These are phyloP conservation scores for Calcarius lapponicus DNA, from an alignment of 2,797 vertebrate genomes.

Conservation along the genomic window DNA sequence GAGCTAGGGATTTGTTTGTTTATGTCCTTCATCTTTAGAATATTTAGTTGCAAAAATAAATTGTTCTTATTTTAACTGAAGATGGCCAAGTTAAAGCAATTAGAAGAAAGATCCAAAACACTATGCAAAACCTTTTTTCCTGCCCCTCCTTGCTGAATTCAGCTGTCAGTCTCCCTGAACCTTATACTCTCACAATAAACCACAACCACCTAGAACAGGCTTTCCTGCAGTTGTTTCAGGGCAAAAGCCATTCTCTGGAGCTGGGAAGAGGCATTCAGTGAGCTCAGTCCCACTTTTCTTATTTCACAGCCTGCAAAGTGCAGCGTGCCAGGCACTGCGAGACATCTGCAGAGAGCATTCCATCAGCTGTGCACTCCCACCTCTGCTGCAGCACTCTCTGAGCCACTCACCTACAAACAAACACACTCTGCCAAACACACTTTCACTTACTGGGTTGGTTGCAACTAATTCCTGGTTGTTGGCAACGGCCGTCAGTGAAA, in stretches of 20 bases:
- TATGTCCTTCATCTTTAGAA: neutral
- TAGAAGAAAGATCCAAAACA: neutral
- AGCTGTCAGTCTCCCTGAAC: neutral
- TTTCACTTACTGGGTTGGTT: constrained; percentile 89
- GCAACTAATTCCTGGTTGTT: constrained; percentile 93
- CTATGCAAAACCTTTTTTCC: neutral
- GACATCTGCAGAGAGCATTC: neutral
- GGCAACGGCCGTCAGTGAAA: constrained; percentile 88
- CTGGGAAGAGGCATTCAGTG: neutral
- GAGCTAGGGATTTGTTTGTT: neutral
- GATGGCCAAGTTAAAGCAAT: neutral
- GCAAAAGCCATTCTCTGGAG: neutral
- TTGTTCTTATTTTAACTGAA: neutral
- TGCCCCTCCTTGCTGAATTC: neutral
- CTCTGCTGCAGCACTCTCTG: neutral
- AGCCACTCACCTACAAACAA: neutral
- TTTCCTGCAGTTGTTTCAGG: neutral
- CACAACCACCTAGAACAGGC: neutral
- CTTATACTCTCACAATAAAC: neutral
- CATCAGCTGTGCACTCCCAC: neutral
- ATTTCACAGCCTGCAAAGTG: neutral
- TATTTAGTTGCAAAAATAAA: neutral
- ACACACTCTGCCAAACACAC: neutral
- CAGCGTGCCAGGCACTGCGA: neutral
- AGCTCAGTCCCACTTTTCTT: neutral